These are phyloP conservation scores for Aculops lycopersici DNA, from an alignment of 1,140 invertebrate genomes.

Conservation along the genomic window DNA sequence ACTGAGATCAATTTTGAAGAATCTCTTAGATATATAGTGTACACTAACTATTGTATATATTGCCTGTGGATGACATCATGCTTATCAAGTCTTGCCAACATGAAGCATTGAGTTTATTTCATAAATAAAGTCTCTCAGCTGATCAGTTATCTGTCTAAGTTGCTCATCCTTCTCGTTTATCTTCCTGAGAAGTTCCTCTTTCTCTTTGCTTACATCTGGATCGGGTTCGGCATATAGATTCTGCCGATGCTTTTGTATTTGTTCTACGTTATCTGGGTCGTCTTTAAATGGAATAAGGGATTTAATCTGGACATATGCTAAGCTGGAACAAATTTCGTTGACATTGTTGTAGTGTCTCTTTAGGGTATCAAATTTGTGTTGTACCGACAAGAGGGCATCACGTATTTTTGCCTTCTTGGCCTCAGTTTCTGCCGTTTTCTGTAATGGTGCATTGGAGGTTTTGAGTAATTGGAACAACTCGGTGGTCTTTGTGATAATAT, in stretches of 20 bases:
- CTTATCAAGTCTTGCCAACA: background rate
- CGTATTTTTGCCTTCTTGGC: background rate
- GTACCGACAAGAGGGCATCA: background rate
- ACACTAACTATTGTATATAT: background rate
- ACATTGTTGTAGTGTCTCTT: background rate
- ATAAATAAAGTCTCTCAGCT: background rate
- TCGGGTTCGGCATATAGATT: background rate
- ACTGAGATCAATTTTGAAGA: too few relatives aligned
- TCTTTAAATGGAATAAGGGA: background rate
- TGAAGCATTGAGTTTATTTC: background rate
- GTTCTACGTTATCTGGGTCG: background rate
- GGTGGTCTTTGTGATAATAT: background rate
- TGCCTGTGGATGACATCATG: background rate
- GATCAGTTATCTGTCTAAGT: background rate
- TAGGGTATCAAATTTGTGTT: background rate
- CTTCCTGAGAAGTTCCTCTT: background rate
- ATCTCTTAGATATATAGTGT: background rate
- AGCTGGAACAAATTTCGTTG: background rate
- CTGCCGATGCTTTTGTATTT: background rate
- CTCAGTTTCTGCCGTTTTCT: background rate
- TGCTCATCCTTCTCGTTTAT: background rate
- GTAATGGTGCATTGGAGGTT: background rate
- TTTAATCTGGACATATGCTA: background rate
- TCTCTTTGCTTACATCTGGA: background rate
- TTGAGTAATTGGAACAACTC: background rate